A percentile compares a stretch with the other conserved stretches of the same genome.
These are phyloP conservation scores for Castor canadensis DNA, from an alignment of 2,113 vertebrate genomes.

Conservation along the genomic window DNA sequence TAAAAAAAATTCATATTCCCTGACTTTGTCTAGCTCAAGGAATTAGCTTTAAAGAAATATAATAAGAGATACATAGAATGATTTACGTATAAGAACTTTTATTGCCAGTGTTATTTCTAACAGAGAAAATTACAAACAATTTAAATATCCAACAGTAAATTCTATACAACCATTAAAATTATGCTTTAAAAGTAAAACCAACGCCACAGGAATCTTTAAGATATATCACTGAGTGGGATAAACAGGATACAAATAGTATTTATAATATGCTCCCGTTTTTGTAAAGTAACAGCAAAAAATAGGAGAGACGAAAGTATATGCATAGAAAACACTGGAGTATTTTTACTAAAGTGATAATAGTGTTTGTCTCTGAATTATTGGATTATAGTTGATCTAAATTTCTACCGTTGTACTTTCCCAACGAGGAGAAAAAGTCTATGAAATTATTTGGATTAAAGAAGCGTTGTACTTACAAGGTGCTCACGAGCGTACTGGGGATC, in stretches of 20 bases:
- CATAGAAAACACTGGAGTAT: background rate
- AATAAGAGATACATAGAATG: background rate
- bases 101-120: background rate
- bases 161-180: background rate
- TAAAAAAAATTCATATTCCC: background rate
- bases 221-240: background rate
- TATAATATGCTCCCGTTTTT: background rate
- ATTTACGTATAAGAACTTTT: background rate
- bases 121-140: slow-evolving; percentile 15
- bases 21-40: background rate
- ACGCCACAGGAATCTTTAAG: background rate
- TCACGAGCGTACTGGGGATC: background rate
- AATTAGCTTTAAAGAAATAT: slow-evolving; percentile 10
- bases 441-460: background rate
- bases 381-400: background rate
- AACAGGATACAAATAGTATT: background rate
- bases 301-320: background rate
- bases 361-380: background rate
- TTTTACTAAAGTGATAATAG: background rate
- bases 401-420: background rate
- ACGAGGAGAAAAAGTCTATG: background rate
- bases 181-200: background rate
- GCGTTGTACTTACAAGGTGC: background rate
- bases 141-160: background rate
- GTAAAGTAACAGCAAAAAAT: background rate